phyloP scores from a whole-genome alignment of 2,113 vertebrate genomes.

The Microcebus griseorufus region DNA sequence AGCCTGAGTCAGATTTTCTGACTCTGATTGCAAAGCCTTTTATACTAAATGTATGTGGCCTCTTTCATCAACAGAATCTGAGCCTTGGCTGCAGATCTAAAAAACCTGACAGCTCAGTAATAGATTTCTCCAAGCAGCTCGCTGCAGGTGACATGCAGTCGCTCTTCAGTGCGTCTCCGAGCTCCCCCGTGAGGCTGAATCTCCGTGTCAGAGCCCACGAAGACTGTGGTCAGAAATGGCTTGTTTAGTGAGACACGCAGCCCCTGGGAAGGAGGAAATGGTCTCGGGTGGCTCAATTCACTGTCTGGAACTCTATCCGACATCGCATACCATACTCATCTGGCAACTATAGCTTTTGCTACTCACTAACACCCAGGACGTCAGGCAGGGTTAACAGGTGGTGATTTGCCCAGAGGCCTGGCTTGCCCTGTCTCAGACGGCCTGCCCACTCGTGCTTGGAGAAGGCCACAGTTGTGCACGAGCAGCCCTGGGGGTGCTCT shows the following conservation, averaged over 20 bases:
- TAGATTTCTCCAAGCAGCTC: background rate
- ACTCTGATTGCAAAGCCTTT: background rate
- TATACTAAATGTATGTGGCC: background rate
- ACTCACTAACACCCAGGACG: background rate
- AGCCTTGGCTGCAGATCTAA: background rate
- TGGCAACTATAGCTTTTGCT: background rate
- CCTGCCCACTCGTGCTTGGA: background rate
- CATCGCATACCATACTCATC: background rate
- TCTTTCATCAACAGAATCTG: constrained; percentile 8
- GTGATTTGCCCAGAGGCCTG: background rate
- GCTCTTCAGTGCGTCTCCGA: background rate
- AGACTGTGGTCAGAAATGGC: background rate
- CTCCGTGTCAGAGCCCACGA: background rate
- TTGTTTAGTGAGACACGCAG: background rate
- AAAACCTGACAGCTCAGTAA: background rate
- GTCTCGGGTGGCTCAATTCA: background rate
- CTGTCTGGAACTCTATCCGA: background rate
- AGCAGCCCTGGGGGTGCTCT: no score
- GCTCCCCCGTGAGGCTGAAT: background rate
- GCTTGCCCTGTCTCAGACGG: background rate
- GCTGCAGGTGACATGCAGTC: background rate
- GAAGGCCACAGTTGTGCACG: background rate
- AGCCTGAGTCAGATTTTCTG: constrained; percentile 32
- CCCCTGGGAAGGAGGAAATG: background rate
- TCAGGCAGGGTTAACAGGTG: background rate